Evolutionary conservation across 2,888 invertebrate genomes (phyloP).

Genomic region (Pammene aurita): DNA sequence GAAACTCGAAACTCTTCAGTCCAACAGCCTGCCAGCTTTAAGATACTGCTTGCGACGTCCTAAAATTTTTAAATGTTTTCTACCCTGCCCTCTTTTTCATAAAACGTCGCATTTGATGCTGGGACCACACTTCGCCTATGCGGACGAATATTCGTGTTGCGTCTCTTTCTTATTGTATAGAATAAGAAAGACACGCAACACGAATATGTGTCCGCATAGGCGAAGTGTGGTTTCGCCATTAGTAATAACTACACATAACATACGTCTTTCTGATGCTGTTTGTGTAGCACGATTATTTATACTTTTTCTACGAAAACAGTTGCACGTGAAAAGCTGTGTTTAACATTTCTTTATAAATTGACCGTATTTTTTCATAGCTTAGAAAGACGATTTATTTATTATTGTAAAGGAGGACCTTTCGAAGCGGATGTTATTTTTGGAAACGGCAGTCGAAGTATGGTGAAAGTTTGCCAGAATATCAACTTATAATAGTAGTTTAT

Average conservation of each 20-base stretch:
- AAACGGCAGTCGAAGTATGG: background rate
- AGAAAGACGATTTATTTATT: background rate
- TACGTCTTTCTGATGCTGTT: background rate
- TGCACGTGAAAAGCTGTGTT: background rate
- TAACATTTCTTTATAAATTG: conserved; percentile 7
- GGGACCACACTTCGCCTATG: too few species aligned
- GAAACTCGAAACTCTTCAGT: conserved; percentile 15
- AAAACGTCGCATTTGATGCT: background rate
- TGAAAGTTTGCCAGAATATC: background rate
- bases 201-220: too few species aligned
- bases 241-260: background rate
- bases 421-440: background rate
- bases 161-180: too few species aligned
- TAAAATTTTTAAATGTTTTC: conserved; percentile 28
- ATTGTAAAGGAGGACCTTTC: background rate
- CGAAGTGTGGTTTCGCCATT: too few species aligned
- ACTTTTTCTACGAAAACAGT: conserved; percentile 3
- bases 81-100: background rate
- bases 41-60: conserved; percentile 2
- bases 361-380: background rate
- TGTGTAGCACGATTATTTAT: background rate
- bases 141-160: too few species aligned
- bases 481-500: too few species aligned
- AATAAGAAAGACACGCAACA: too few species aligned
- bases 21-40: background rate